phyloP scores from a whole-genome alignment of 2,113 vertebrate species.

The Rhineura floridana region DNA sequence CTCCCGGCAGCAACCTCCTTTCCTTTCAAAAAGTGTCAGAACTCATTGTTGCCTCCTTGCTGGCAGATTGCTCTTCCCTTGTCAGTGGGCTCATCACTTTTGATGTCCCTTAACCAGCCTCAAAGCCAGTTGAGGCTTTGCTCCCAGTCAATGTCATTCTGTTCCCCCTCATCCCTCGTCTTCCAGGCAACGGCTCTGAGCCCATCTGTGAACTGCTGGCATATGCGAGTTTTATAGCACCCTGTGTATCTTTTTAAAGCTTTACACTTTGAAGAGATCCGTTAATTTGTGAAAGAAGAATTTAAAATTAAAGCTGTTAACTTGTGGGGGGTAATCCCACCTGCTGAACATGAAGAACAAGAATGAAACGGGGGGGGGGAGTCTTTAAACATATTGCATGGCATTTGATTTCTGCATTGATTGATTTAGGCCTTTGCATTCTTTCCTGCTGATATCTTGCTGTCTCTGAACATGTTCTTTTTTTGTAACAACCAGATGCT shows the following conservation, averaged over 20 bases:
- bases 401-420: constrained; percentile 33
- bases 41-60: neutral
- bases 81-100: neutral
- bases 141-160: neutral
- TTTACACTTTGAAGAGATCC: constrained; percentile 40
- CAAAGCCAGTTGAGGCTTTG: neutral
- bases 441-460: constrained; percentile 16
- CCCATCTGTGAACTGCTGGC: constrained; percentile 2
- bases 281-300: constrained; percentile 53
- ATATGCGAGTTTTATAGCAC: constrained; percentile 1
- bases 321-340: constrained; percentile 17
- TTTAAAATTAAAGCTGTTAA: constrained; percentile 35
- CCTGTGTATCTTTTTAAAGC: neutral
- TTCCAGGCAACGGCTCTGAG: neutral
- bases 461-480: constrained; percentile 10
- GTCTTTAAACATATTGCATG: constrained; percentile 22
- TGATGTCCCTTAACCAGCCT: constrained; percentile 25
- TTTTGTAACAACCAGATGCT: neutral
- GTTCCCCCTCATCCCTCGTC: neutral
- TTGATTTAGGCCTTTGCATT: neutral
- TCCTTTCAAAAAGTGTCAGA: neutral
- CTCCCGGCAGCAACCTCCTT: neutral
- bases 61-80: neutral
- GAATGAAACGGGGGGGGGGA: neutral
- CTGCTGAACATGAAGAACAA: constrained; percentile 7